Conservation (phyloP, 2,797 vertebrate species). For the Sus cebifrons region DNA sequence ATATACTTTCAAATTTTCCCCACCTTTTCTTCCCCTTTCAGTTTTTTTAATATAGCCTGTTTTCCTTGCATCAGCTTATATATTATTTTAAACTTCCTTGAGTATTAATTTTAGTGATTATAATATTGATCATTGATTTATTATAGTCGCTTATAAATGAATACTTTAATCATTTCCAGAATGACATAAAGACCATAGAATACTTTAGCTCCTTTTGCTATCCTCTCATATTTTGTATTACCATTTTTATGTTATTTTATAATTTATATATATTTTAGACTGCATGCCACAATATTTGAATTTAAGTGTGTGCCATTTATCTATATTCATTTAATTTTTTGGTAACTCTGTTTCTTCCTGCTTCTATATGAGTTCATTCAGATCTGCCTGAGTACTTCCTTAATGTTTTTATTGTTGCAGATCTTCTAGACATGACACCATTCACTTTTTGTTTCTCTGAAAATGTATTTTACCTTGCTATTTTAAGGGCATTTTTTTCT, state of each 20-base stretch:
- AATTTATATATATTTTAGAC: slow-evolving; percentile 21
- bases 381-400: background rate
- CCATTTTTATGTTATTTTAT: background rate
- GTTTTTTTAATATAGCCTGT: background rate
- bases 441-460: slow-evolving; percentile 6
- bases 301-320: background rate
- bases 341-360: background rate
- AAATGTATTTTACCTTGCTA: background rate
- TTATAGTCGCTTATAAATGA: background rate
- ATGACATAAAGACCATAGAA: background rate
- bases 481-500: background rate
- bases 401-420: background rate
- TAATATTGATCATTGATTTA: background rate
- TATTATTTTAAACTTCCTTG: background rate
- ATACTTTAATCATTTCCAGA: slow-evolving; percentile 34
- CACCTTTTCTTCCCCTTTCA: background rate
- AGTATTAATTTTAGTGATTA: slow-evolving; percentile 18
- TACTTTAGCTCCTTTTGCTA: background rate
- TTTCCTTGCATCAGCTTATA: background rate
- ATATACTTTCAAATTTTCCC: background rate
- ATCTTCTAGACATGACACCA: background rate
- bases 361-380: background rate
- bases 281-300: background rate
- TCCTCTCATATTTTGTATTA: background rate
- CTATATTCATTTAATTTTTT: background rate